These are phyloP conservation scores for Charaxes varanes DNA, from an alignment of 1,140 invertebrate species.

Conservation along the genomic window DNA sequence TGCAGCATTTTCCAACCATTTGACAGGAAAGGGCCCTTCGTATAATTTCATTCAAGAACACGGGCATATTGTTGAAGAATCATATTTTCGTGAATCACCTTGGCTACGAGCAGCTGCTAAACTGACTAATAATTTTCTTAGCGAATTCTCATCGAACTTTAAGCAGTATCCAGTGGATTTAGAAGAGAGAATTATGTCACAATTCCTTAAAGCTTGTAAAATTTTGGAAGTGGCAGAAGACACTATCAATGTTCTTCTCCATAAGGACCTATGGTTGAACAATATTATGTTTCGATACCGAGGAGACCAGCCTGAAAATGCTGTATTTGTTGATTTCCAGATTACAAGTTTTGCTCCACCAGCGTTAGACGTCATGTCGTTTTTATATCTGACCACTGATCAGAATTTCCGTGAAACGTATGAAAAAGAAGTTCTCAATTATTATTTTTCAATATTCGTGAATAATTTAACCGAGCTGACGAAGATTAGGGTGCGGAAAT, in stretches of 20 bases:
- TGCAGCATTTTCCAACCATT: slow-evolving; percentile 41
- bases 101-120: slow-evolving; percentile 42
- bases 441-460: slow-evolving; percentile 51
- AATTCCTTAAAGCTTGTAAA: slow-evolving; percentile 35
- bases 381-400: slow-evolving; percentile 54
- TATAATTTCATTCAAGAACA: slow-evolving; percentile 29
- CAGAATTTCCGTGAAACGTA: slow-evolving; percentile 42
- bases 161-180: slow-evolving; percentile 21
- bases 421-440: slow-evolving; percentile 35
- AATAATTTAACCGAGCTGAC: slow-evolving; percentile 31
- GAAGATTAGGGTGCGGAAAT: slow-evolving; percentile 24
- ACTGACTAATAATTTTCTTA: slow-evolving; percentile 34
- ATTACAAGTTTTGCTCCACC: slow-evolving; percentile 58
- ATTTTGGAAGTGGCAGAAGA: slow-evolving; percentile 28
- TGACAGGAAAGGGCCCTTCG: slow-evolving; percentile 23
- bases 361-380: slow-evolving; percentile 59
- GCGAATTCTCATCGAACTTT: slow-evolving; percentile 34
- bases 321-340: slow-evolving; percentile 64
- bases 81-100: slow-evolving; percentile 31
- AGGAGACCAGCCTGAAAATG: slow-evolving; percentile 34
- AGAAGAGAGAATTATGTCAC: slow-evolving; percentile 23
- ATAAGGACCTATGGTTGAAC: slow-evolving; percentile 72
- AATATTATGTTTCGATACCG: slow-evolving; percentile 70
- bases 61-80: slow-evolving; percentile 25
- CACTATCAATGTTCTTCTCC: slow-evolving; percentile 58